phyloP scores from a whole-genome alignment of 2,113 vertebrate species.

The Carassius gibelio region DNA sequence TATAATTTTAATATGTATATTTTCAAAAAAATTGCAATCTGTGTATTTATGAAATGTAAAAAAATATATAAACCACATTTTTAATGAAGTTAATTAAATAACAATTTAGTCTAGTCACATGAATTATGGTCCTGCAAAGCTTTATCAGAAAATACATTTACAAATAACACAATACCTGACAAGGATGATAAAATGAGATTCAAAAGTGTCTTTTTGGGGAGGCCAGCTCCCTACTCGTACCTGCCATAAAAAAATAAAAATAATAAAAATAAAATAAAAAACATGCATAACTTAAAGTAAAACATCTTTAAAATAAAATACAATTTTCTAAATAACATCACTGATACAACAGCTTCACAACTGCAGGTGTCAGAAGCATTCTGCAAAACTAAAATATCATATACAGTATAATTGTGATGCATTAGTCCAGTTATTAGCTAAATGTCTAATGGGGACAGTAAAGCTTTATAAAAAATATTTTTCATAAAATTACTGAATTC shows the following conservation, averaged over 20 bases:
- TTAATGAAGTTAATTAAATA: neutral
- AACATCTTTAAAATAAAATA: neutral
- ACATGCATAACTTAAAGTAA: neutral
- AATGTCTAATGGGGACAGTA: neutral
- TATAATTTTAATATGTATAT: neutral
- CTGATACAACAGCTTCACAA: neutral
- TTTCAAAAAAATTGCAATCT: neutral
- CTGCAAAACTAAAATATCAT: slow-evolving; percentile 3
- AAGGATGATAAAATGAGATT: slow-evolving; percentile 28
- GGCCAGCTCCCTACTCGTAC: slow-evolving; percentile 84
- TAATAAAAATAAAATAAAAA: too few relatives aligned
- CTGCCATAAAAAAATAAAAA: slow-evolving; percentile 50
- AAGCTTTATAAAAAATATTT: neutral
- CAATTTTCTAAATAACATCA: neutral
- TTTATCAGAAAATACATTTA: neutral
- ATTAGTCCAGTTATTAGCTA: neutral
- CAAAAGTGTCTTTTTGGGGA: slow-evolving; percentile 75
- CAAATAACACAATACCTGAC: neutral
- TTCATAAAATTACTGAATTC: neutral
- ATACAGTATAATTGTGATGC: neutral
- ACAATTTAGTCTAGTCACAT: neutral
- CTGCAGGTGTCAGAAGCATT: neutral
- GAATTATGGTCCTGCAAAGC: neutral
- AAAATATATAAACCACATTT: neutral
- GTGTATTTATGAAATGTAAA: neutral